Conservation (phyloP, 2,888 invertebrate species). For the Orthosia cruda region DNA sequence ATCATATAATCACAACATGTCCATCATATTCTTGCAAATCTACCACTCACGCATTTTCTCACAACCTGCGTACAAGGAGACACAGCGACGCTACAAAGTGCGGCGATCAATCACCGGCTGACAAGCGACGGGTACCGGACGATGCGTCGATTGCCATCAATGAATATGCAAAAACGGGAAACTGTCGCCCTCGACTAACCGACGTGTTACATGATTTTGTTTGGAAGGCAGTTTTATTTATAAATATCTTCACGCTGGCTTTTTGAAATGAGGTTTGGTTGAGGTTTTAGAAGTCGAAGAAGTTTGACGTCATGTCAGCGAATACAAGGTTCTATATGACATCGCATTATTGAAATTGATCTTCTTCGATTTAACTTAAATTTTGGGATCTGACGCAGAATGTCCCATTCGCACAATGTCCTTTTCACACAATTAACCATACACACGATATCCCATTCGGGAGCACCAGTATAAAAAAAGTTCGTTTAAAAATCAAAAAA, state of each 20-base stretch:
- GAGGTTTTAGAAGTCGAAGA: not conserved
- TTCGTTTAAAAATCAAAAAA: too few species aligned
- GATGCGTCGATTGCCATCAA: constrained; percentile 57
- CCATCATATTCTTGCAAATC: constrained; percentile 44
- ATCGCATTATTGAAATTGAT: too few species aligned
- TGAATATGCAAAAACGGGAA: constrained; percentile 71
- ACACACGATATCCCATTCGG: too few species aligned
- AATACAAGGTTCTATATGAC: not conserved
- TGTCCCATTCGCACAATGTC: too few species aligned
- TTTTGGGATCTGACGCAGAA: too few species aligned
- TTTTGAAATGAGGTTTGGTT: not conserved
- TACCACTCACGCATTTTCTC: constrained; percentile 38
- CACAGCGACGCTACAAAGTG: constrained; percentile 43
- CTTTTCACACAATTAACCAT: too few species aligned
- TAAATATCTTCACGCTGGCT: constrained; percentile 2
- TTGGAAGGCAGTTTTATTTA: constrained; percentile 35
- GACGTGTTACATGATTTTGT: constrained; percentile 51
- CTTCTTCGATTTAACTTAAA: too few species aligned
- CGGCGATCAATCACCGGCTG: constrained; percentile 63
- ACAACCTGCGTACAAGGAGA: constrained; percentile 31
- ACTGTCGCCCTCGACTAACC: constrained; percentile 52
- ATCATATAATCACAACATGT: constrained; percentile 6
- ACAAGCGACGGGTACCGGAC: constrained; percentile 47
- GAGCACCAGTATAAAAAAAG: too few species aligned
- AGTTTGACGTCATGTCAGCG: not conserved